A percentile compares a stretch with the other conserved stretches of the same genome.
phyloP scores from a whole-genome alignment of 2,113 vertebrate genomes.

The Chaetura pelagica region DNA sequence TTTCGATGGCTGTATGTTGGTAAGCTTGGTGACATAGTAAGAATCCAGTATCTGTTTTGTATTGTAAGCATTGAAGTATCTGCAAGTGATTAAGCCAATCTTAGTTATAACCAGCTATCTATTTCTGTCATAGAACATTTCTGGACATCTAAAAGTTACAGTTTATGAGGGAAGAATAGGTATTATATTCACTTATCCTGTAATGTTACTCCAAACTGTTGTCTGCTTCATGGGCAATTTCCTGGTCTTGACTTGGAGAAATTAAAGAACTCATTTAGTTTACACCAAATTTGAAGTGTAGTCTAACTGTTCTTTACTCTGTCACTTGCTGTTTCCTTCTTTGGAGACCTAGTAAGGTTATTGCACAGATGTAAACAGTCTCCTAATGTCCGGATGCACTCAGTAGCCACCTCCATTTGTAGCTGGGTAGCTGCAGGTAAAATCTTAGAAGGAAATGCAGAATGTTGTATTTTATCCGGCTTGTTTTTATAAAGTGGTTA shows the following conservation, averaged over 20 bases:
- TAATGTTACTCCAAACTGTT: neutral
- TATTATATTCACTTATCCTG: neutral
- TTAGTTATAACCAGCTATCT: neutral
- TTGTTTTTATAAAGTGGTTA: neutral
- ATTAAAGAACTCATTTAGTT: neutral
- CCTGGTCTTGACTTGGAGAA: neutral
- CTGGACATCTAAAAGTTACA: neutral
- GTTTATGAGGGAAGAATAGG: neutral
- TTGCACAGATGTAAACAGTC: neutral
- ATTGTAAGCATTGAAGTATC: neutral
- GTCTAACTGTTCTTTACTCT: neutral
- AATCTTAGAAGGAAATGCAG: neutral
- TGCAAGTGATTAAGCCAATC: neutral
- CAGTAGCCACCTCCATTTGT: neutral
- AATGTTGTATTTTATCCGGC: neutral
- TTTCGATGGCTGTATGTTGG: constrained; percentile 98
- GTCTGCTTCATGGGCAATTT: neutral
- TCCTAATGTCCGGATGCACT: neutral
- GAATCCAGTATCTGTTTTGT: neutral
- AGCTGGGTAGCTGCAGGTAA: neutral
- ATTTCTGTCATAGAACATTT: neutral
- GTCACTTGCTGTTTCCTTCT: neutral
- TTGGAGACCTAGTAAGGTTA: neutral
- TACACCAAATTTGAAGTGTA: neutral
- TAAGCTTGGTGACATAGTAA: constrained; percentile 75